These are phyloP conservation scores for Chanos chanos DNA, from an alignment of 2,797 vertebrate species.

Conservation along the genomic window DNA sequence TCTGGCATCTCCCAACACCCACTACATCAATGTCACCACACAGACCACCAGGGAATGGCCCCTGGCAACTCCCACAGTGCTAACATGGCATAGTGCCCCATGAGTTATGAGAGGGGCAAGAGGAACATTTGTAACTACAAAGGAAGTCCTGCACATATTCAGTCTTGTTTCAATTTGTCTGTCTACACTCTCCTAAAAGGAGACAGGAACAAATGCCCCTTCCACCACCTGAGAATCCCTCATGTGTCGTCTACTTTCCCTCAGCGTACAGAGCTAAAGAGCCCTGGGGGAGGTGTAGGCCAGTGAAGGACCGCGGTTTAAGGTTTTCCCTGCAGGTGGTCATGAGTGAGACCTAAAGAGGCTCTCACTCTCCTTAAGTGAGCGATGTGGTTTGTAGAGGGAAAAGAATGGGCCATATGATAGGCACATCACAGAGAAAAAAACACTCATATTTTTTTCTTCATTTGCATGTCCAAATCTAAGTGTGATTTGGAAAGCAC, in stretches of 20 bases:
- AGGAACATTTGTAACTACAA: conserved; percentile 43
- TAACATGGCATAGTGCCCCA: conserved; percentile 55
- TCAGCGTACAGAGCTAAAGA: not conserved
- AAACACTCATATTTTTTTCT: too few species aligned
- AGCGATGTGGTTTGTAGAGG: too few species aligned
- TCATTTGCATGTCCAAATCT: too few species aligned
- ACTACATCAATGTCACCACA: conserved; percentile 84
- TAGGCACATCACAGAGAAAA: too few species aligned
- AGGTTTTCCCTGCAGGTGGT: too few species aligned
- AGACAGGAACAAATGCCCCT: conserved; percentile 64
- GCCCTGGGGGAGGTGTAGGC: too few species aligned
- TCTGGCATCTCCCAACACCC: conserved; percentile 74
- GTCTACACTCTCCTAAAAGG: conserved; percentile 51
- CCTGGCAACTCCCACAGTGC: conserved; percentile 58
- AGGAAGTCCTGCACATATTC: conserved; percentile 34
- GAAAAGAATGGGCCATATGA: too few species aligned
- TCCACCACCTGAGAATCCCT: conserved; percentile 48
- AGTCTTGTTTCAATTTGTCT: conserved; percentile 60
- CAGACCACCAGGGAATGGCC: conserved; percentile 77
- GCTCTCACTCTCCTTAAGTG: too few species aligned
- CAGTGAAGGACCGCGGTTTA: too few species aligned
- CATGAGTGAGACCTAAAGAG: too few species aligned
- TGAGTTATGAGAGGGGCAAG: conserved; percentile 64
- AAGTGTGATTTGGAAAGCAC: too few species aligned
- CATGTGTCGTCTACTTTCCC: conserved; percentile 47